A percentile compares a stretch with the other conserved stretches of the same genome.
These are phyloP conservation scores for Callyntrura guangdongensis DNA, from an alignment of 2,888 invertebrate species.

Conservation along the genomic window DNA sequence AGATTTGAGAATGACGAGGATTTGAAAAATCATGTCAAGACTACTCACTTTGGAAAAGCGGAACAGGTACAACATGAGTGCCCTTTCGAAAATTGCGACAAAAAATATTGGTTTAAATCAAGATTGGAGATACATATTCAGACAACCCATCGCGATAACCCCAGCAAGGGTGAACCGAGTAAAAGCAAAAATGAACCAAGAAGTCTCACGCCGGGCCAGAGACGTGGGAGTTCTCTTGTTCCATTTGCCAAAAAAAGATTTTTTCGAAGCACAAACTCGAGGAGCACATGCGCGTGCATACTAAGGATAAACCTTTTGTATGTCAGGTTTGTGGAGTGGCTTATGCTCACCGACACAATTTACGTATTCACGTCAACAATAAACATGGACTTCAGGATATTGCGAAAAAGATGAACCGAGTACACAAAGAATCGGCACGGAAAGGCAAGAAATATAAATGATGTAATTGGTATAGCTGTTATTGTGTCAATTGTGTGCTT, in stretches of 20 bases:
- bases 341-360: conserved; percentile 39
- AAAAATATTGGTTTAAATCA: not conserved
- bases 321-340: conserved; percentile 19
- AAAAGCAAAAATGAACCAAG: too few relatives aligned
- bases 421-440: not conserved
- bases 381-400: conserved; percentile 22
- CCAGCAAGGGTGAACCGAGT: too few relatives aligned
- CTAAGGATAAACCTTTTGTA: conserved; percentile 21
- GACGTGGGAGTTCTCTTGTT: not conserved
- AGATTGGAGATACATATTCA: too few relatives aligned
- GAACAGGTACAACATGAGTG: not conserved
- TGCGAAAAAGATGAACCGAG: not conserved
- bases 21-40: not conserved
- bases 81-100: not conserved
- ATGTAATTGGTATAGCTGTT: too few relatives aligned
- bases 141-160: too few relatives aligned
- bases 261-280: not conserved
- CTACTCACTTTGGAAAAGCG: not conserved
- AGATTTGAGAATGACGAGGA: not conserved
- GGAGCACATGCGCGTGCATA: conserved; percentile 22
- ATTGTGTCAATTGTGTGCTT: too few relatives aligned
- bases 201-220: not conserved
- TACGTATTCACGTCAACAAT: conserved; percentile 10
- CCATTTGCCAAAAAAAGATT: not conserved
- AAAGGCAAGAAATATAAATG: conserved; percentile 29